Conservation (phyloP, 2,888 invertebrate genomes). For the Rhamphomyia laevipes region DNA sequence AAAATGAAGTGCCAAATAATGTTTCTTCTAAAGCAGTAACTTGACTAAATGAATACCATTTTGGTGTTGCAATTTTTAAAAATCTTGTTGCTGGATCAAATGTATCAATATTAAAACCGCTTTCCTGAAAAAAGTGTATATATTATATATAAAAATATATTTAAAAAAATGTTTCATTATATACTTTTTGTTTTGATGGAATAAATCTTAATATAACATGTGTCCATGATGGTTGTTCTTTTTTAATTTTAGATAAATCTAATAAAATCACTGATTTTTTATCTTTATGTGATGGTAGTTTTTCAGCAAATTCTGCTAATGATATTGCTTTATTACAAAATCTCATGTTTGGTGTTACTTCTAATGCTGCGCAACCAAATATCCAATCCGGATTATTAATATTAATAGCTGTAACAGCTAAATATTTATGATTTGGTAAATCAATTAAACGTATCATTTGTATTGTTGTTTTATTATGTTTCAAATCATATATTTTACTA, state of each 20-base stretch:
- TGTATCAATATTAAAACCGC: conserved; percentile 41
- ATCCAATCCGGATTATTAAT: conserved; percentile 63
- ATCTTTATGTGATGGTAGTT: conserved; percentile 39
- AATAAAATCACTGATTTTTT: conserved; percentile 43
- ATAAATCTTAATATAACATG: conserved; percentile 60
- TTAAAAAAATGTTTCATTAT: background rate
- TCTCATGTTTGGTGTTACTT: conserved; percentile 42
- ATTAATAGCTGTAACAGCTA: conserved; percentile 54
- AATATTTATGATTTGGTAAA: conserved; percentile 25
- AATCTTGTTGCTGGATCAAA: conserved; percentile 41
- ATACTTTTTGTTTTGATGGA: conserved; percentile 47
- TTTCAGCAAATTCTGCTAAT: conserved; percentile 44
- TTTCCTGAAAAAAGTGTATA: background rate
- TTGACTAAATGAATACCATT: conserved; percentile 34
- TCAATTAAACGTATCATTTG: conserved; percentile 29
- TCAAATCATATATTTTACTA: conserved; percentile 24
- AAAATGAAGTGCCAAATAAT: conserved; percentile 45
- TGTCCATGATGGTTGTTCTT: conserved; percentile 46
- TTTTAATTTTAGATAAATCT: conserved; percentile 48
- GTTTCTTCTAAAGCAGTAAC: conserved; percentile 43
- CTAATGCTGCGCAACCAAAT: conserved; percentile 57
- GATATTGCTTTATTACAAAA: conserved; percentile 48
- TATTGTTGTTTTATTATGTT: conserved; percentile 23
- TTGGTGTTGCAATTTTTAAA: conserved; percentile 30
- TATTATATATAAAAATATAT: too few relatives aligned